A percentile compares a stretch with the other conserved stretches of the same genome.
Evolutionary conservation across 2,888 invertebrate genomes (phyloP).

Genomic region (Resseliella maxima): DNA sequence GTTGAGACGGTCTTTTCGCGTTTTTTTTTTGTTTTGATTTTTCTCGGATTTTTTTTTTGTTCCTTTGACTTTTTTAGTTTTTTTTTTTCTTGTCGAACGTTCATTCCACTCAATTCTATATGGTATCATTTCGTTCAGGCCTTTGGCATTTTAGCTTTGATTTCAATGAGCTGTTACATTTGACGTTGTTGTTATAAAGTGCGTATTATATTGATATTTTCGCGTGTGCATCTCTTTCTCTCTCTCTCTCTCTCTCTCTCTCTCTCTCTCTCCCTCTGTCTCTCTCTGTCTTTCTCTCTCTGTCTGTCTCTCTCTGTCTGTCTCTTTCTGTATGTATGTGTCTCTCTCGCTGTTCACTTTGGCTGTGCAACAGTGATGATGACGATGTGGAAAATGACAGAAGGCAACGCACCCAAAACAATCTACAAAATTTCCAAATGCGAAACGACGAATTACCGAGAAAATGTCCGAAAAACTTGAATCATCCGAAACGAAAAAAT

Average conservation of each 20-base stretch:
- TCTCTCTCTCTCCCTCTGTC: too few relatives aligned
- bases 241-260: too few relatives aligned
- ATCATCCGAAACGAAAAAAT: background rate
- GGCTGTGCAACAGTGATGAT: background rate
- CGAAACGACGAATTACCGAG: background rate
- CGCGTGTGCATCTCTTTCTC: background rate
- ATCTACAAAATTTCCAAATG: background rate
- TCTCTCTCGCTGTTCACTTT: too few relatives aligned
- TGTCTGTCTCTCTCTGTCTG: too few relatives aligned
- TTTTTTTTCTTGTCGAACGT: background rate
- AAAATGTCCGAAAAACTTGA: background rate
- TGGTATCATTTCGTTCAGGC: background rate
- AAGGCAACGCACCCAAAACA: constrained; percentile 44
- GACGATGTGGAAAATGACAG: background rate
- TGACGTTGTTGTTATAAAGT: background rate
- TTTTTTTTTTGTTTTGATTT: too few relatives aligned
- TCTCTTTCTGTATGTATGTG: too few relatives aligned
- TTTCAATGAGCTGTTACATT: constrained; percentile 32
- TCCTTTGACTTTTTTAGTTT: background rate
- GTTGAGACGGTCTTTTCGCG: background rate
- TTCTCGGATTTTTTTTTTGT: too few relatives aligned
- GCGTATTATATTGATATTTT: constrained; percentile 15
- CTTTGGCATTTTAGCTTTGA: background rate
- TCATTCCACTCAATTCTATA: background rate
- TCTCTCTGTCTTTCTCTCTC: too few relatives aligned